phyloP scores from a whole-genome alignment of 2,888 invertebrate species.

The Allacma fusca region DNA sequence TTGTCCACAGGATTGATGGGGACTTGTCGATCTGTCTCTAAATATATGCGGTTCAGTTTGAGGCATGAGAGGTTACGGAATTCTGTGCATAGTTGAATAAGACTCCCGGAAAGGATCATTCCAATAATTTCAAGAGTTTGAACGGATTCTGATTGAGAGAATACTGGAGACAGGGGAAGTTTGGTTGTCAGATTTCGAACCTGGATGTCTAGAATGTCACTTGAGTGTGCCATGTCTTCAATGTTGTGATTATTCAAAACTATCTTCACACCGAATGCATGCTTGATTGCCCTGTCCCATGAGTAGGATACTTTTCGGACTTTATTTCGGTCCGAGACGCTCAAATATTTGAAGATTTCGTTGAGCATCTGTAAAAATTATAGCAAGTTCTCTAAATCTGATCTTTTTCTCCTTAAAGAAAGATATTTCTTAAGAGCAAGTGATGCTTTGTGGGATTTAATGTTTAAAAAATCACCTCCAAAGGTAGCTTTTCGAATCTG shows the following conservation, averaged over 20 bases:
- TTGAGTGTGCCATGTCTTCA: not conserved
- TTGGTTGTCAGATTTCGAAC: conserved; percentile 23
- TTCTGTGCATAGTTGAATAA: conserved; percentile 12
- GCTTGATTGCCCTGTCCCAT: conserved; percentile 31
- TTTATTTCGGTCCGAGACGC: conserved; percentile 16
- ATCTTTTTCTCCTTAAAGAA: not conserved
- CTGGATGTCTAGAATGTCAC: conserved; percentile 29
- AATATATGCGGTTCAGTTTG: conserved; percentile 22
- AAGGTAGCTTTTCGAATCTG: not conserved
- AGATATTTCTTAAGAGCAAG: no score
- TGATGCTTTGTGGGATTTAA: no score
- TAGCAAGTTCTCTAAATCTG: not conserved
- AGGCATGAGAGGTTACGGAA: not conserved
- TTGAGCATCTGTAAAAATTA: conserved; percentile 18
- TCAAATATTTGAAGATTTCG: conserved; percentile 35
- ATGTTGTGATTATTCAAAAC: conserved; percentile 31
- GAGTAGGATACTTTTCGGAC: conserved; percentile 19
- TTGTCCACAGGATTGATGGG: not conserved
- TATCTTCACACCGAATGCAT: conserved; percentile 29
- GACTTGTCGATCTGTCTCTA: conserved; percentile 27
- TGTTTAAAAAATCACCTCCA: not conserved
- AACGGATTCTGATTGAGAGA: not conserved
- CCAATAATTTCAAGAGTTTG: conserved; percentile 19
- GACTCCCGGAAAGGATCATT: conserved; percentile 25
- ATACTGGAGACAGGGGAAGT: conserved; percentile 8